phyloP scores from a whole-genome alignment of 2,888 invertebrate species.

The Philaethria dido region DNA sequence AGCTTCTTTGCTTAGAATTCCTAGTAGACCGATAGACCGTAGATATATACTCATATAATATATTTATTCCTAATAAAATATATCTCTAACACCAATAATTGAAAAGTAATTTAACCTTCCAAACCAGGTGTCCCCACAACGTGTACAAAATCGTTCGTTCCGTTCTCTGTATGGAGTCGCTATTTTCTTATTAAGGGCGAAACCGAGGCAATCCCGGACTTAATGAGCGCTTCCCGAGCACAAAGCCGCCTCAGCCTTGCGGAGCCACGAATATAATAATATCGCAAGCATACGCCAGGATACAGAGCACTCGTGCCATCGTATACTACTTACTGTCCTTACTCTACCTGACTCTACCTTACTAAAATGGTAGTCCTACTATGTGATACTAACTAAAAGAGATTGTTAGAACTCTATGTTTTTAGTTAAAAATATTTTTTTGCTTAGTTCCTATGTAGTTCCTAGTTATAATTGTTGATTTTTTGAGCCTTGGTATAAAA shows the following conservation, averaged over 20 bases:
- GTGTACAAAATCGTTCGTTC: constrained; percentile 52
- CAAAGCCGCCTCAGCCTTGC: constrained; percentile 38
- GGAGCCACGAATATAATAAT: constrained; percentile 39
- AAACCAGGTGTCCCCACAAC: constrained; percentile 50
- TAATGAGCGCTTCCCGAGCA: constrained; percentile 64
- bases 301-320: constrained; percentile 21
- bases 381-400: neutral
- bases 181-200: constrained; percentile 54
- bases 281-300: constrained; percentile 41
- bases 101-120: neutral
- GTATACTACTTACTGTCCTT: neutral
- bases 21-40: no score
- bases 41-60: no score
- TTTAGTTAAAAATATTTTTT: no score
- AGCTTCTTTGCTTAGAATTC: no score
- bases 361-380: neutral
- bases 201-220: constrained; percentile 64
- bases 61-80: neutral
- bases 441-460: no score
- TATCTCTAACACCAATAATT: neutral
- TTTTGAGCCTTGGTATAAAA: no score
- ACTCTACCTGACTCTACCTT: neutral
- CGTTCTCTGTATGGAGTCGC: constrained; percentile 57
- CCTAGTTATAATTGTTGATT: no score
- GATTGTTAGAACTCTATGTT: neutral